Base-by-base conservation (phyloP, 2,797 vertebrate species). In the Karalla daura region DNA sequence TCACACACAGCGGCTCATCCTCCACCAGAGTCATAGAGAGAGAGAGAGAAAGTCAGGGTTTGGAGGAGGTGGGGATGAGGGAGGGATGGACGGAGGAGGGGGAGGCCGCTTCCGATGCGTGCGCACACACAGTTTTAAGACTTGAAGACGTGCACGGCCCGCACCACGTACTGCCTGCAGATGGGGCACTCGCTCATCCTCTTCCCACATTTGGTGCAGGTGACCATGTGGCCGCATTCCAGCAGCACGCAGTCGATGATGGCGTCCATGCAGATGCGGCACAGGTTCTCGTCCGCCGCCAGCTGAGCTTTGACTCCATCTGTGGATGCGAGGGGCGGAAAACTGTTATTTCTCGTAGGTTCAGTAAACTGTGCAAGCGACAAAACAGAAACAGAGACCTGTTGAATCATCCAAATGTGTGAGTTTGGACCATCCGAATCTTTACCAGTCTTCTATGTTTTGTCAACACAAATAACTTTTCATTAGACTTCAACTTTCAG, bases 211-310 rank as follows among this genome's bases (percentile, higher is more conserved):
- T 96, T 98, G 82, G 98, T 99, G 89, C 98, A 99, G 7, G 98
- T 99, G 59, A 99, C 96, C 98, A 99, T 99, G 93, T 99, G 98
- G 62, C 98, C 98, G 0, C 98, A 99, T 73, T 99, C 98, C 56
- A 99, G 94, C 80, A 99, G 93, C 62, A 99, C 97, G 0, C 98
- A 99, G 93, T 99, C 98, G 3, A 99, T 99, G 64, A 96, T 84
- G 0, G 97, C 96, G 0, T 99, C 98, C 98, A 99, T 99, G 93
- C 98, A 99, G 92, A 99, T 99, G 44, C 97, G 94, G 66, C 98
- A 99, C 76, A 99, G 86, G 91, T 96, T 96, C 43, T 99, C 97
- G 27, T 99, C 98, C 0, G 95, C 93, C 0, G 93, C 93, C 88
- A 97, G 91, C 84, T 95, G 96, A 72, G 94, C 88, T 82, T 92